phyloP scores from a whole-genome alignment of 2,888 invertebrate species.

The Amiota communis region DNA sequence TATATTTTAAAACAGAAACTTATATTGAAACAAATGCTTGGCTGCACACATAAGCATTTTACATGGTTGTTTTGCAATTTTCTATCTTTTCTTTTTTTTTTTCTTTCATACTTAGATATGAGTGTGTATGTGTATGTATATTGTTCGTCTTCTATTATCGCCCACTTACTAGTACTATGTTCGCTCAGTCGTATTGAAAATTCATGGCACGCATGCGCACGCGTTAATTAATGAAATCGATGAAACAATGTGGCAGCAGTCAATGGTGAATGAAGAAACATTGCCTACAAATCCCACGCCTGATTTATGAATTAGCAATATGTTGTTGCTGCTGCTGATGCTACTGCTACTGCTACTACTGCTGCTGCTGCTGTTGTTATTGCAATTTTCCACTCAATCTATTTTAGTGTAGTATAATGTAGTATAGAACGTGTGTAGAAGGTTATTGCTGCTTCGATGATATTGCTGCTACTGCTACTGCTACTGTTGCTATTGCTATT shows the following conservation, averaged over 20 bases:
- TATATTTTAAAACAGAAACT: no score
- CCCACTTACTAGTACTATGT: constrained; percentile 16
- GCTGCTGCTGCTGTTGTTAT: no score
- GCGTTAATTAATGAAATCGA: constrained; percentile 54
- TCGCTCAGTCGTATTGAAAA: neutral
- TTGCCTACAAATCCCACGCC: constrained; percentile 61
- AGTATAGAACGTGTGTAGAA: no score
- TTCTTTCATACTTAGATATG: no score
- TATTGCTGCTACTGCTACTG: constrained; percentile 59
- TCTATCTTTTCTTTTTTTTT: no score
- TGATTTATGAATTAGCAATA: constrained; percentile 69
- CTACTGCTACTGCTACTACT: constrained; percentile 34
- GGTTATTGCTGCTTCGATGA: no score
- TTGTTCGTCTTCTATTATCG: neutral
- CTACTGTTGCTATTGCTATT: constrained; percentile 34
- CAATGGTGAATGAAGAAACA: neutral
- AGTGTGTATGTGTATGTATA: no score
- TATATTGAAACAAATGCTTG: no score
- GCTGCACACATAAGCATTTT: no score
- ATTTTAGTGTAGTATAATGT: no score
- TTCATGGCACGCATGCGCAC: constrained; percentile 39
- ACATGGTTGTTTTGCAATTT: no score
- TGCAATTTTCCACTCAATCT: no score
- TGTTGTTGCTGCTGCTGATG: constrained; percentile 24
- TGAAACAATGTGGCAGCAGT: constrained; percentile 35